Percentiles rank a stretch among this genome's conserved stretches.
Evolutionary conservation across 2,797 vertebrate species (phyloP).

Genomic region (Hirundo rustica): DNA sequence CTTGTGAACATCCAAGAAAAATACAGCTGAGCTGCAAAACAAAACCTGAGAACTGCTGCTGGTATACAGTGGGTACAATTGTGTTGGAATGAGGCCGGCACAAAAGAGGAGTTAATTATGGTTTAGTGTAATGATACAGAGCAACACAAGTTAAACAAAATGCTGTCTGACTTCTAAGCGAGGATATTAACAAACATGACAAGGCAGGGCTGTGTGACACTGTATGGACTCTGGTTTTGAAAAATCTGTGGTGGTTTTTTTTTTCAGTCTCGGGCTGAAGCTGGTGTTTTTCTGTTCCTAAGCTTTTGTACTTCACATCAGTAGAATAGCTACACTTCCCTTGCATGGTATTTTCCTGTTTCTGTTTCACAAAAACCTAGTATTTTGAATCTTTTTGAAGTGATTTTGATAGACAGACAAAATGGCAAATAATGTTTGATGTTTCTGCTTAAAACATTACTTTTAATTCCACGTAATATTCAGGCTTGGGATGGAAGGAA

Average conservation of each 20-base stretch:
- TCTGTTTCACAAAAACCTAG: background rate
- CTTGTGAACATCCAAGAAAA: conserved; percentile 94
- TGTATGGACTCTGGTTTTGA: conserved; percentile 56
- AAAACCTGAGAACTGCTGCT: conserved; percentile 65
- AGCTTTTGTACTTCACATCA: conserved; percentile 59
- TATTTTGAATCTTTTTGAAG: background rate
- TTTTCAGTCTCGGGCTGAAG: background rate
- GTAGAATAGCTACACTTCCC: background rate
- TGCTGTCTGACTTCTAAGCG: conserved; percentile 64
- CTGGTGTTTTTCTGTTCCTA: conserved; percentile 32
- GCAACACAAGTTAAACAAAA: conserved; percentile 71
- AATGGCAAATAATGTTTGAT: background rate
- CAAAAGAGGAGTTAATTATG: conserved; percentile 71
- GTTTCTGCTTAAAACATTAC: background rate
- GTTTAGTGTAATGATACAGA: conserved; percentile 67
- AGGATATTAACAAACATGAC: conserved; percentile 66
- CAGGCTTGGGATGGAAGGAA: background rate
- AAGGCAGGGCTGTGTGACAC: conserved; percentile 56
- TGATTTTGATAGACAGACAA: background rate
- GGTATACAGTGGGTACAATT: conserved; percentile 67
- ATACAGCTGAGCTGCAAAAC: conserved; percentile 81
- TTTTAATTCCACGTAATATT: background rate
- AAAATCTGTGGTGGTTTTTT: conserved; percentile 7
- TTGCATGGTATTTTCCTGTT: conserved; percentile 32
- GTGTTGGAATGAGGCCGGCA: conserved; percentile 68